Base-by-base conservation (phyloP, 2,797 vertebrate genomes). In the Microhierax caerulescens region DNA sequence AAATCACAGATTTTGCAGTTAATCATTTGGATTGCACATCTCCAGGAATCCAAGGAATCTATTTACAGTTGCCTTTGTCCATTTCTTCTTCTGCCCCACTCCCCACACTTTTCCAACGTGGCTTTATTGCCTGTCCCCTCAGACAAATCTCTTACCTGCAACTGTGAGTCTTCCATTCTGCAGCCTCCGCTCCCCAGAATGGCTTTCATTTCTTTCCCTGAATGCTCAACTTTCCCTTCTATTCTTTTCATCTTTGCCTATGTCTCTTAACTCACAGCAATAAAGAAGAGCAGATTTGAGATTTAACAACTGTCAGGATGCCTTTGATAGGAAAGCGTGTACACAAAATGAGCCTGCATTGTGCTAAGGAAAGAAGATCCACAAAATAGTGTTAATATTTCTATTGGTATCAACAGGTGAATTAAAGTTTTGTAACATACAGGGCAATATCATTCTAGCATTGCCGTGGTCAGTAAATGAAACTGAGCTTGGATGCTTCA, bases 191-290 rank as follows among this genome's bases (percentile, higher is more conserved):
- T 94, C 50, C 15, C 30, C 69, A 79, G 87, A 88, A 95, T 32
- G 63, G 72, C 61, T 96, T 96, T 95, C 92, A 90, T 91, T 96
- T 95, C 91, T 86, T 61, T 84, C 76, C 61, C 61, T 90, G 79
- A 94, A 88, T 84, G 87, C n/a, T 85, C 87, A 95, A 84, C 91
- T 88, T 80, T 50, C 61, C 57, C 51, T 85, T 88, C 91, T 69
- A 92, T 95, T 95, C 91, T 95, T 93, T 88, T 74, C 79, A 54
- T 85, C 79, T 88, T 86, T 94, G 69, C 85, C 69, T 80, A 59
- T 2, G 12, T 57, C 69, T 86, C 88, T 85, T 70, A 56, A 87
- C 81, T 94, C 47, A 67, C 75, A 93, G 95, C 79, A 92, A 90
- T 69, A 93, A 68, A 84, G 84, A 93, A 65, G 54, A 94, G 48